Percentiles rank a stretch among this genome's conserved stretches.
Conservation (phyloP, 2,113 vertebrate genomes). For the Labeo catla region DNA sequence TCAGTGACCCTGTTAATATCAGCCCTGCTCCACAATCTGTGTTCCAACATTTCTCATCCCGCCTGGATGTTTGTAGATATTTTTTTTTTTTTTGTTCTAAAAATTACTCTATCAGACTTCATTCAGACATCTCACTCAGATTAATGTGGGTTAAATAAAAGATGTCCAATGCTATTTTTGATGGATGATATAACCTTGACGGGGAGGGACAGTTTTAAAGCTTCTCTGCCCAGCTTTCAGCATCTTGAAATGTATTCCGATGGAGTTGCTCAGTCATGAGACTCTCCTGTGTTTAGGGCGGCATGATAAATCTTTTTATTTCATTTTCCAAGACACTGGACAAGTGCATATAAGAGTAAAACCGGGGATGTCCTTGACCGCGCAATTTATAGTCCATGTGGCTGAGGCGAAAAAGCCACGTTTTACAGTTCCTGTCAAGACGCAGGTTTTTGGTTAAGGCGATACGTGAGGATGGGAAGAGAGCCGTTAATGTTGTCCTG, state of each 20-base stretch:
- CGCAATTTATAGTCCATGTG: slow-evolving; percentile 72
- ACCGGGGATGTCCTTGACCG: slow-evolving; percentile 73
- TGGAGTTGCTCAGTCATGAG: slow-evolving; percentile 57
- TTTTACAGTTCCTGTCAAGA: slow-evolving; percentile 42
- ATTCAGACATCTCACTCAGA: slow-evolving; percentile 40
- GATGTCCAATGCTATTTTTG: slow-evolving; percentile 50
- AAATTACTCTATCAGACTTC: slow-evolving; percentile 39
- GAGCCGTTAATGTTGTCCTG: slow-evolving; percentile 60
- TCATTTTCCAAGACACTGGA: slow-evolving; percentile 79
- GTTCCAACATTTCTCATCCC: slow-evolving; percentile 30
- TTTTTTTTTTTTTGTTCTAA: slow-evolving; percentile 19
- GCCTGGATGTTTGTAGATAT: slow-evolving; percentile 57
- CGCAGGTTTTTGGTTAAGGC: slow-evolving; percentile 46
- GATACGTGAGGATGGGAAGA: slow-evolving; percentile 21
- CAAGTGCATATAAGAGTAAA: slow-evolving; percentile 77
- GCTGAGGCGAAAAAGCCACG: slow-evolving; percentile 46
- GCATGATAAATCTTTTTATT: slow-evolving; percentile 79
- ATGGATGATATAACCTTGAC: slow-evolving; percentile 49
- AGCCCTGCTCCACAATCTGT: slow-evolving; percentile 3
- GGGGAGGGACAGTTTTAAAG: slow-evolving; percentile 53
- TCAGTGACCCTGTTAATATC: slow-evolving; percentile 27
- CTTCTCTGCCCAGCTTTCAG: slow-evolving; percentile 50
- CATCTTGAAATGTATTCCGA: slow-evolving; percentile 61
- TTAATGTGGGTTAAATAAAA: slow-evolving; percentile 55
- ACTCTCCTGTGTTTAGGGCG: slow-evolving; percentile 61